These are phyloP conservation scores for Agriotes lineatus DNA, from an alignment of 2,888 invertebrate genomes.

Conservation along the genomic window DNA sequence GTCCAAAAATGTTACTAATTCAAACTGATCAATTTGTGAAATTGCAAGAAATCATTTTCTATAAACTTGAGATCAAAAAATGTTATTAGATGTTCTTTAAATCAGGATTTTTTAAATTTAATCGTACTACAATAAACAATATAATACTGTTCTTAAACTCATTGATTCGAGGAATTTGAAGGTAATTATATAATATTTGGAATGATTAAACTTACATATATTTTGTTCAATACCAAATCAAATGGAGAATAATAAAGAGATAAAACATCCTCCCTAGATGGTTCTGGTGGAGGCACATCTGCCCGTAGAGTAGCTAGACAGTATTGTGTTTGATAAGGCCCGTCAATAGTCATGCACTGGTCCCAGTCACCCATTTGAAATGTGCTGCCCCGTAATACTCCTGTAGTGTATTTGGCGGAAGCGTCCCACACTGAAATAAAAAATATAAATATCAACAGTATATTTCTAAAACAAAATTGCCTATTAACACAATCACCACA, in stretches of 20 bases:
- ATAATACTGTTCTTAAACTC: too few relatives aligned
- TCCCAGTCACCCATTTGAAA: constrained; percentile 75
- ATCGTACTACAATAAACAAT: too few relatives aligned
- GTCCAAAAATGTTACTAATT: too few relatives aligned
- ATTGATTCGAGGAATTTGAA: too few relatives aligned
- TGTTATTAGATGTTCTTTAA: too few relatives aligned
- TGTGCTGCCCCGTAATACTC: constrained; percentile 70
- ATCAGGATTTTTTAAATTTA: too few relatives aligned
- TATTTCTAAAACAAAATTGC: too few relatives aligned
- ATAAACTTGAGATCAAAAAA: too few relatives aligned
- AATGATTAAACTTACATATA: constrained; percentile 64
- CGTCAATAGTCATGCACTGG: constrained; percentile 67
- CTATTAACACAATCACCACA: too few relatives aligned
- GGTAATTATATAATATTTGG: too few relatives aligned
- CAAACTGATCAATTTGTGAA: too few relatives aligned
- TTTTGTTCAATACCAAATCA: constrained; percentile 58
- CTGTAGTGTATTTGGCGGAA: constrained; percentile 70
- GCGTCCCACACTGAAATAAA: constrained; percentile 74
- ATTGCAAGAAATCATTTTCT: too few relatives aligned
- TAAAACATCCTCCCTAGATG: constrained; percentile 54
- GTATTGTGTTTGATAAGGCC: constrained; percentile 63
- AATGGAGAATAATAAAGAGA: constrained; percentile 57
- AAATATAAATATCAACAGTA: not conserved
- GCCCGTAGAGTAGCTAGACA: constrained; percentile 60
- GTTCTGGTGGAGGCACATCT: constrained; percentile 53